Evolutionary conservation across 30 jellyfish, hydroid and myxozoan species (phyloP).

Genomic region (Aurelia sp.): DNA sequence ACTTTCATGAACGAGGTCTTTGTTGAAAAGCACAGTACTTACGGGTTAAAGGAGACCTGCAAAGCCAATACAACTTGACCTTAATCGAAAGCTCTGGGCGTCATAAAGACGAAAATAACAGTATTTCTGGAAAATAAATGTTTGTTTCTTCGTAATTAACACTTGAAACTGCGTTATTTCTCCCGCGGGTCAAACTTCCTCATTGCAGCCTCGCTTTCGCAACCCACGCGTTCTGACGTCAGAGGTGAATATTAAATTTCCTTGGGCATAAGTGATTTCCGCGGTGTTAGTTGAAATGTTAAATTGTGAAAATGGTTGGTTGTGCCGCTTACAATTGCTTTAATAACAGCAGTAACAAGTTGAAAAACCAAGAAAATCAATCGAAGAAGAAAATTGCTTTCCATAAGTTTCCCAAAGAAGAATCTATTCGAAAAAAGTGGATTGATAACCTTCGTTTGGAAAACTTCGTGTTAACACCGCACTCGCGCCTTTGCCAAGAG

Average conservation of each 20-base stretch:
- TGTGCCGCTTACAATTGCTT: slow-evolving; percentile 7
- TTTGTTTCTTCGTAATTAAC: too few species aligned
- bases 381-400: too few species aligned
- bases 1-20: too few species aligned
- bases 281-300: neutral
- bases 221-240: slow-evolving; percentile 5
- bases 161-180: neutral
- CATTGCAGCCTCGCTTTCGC: slow-evolving; percentile 8
- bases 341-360: neutral
- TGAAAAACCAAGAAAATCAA: too few species aligned
- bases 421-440: too few species aligned
- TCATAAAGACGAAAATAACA: neutral
- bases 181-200: neutral
- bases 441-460: too few species aligned
- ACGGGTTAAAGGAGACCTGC: slow-evolving; percentile 15
- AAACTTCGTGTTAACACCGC: too few species aligned
- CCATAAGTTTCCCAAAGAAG: too few species aligned
- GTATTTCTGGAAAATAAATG: neutral
- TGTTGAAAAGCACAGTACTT: too few species aligned
- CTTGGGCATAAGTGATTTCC: too few species aligned
- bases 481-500: too few species aligned
- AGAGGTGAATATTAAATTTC: slow-evolving; percentile 12
- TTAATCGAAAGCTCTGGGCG: slow-evolving; percentile 7
- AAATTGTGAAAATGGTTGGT: neutral
- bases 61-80: neutral